Conservation (phyloP, 2,113 vertebrate genomes). For the Elachura formosa region DNA sequence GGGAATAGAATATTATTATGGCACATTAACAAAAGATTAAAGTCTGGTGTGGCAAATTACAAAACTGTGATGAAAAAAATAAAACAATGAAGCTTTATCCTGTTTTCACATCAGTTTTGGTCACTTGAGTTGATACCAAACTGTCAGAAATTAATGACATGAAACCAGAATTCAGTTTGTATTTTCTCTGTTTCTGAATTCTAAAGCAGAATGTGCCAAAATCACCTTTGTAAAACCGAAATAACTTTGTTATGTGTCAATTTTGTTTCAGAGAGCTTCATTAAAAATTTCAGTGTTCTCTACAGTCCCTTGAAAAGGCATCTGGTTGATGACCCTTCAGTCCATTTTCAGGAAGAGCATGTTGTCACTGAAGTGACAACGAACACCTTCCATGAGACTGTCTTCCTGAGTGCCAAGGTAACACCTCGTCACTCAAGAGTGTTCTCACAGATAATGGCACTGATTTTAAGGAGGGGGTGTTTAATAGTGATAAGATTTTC, state of each 20-base stretch:
- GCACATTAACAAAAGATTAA: background rate
- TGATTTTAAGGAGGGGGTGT: background rate
- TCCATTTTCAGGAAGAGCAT: conserved; percentile 9
- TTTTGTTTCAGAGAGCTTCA: conserved; percentile 84
- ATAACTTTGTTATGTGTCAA: background rate
- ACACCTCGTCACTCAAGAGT: fast-evolving
- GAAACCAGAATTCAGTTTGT: background rate
- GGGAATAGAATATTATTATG: background rate
- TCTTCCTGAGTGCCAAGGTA: conserved; percentile 85
- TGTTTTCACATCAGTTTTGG: background rate
- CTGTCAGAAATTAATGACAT: background rate
- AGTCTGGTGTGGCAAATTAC: background rate
- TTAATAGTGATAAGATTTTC: background rate
- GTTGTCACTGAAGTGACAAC: conserved; percentile 88
- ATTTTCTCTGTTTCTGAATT: background rate
- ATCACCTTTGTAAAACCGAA: background rate
- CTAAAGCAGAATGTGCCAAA: background rate
- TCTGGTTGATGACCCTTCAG: conserved; percentile 76
- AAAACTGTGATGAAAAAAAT: background rate
- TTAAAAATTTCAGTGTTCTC: conserved; percentile 89
- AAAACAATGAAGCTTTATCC: background rate
- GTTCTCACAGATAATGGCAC: background rate
- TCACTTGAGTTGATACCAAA: background rate
- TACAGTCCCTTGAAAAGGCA: conserved; percentile 89
- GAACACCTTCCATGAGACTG: conserved; percentile 74